Evolutionary conservation across 2,113 vertebrate species (phyloP), one percentile per base, ranked within the genome.

Genomic region (Oreocharis arfaki): DNA sequence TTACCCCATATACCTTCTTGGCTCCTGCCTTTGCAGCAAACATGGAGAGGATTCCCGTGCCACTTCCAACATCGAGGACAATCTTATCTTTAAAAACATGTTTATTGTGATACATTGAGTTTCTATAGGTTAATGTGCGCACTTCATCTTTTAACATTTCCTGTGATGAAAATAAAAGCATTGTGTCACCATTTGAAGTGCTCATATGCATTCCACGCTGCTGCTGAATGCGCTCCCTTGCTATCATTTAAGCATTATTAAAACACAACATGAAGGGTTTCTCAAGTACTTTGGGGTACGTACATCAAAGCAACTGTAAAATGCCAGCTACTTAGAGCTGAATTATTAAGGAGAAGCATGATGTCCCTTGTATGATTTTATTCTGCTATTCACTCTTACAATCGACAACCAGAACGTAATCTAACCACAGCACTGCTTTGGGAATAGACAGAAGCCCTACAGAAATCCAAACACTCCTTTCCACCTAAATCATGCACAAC

Each of bases 101-200:
- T 90, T 99, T 99, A 97, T 99, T 99, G 98, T 99, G 99, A 97
- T 99, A 99, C 98, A 99, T 99, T 97, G 99, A 98, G 96, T 99
- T 99, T 91, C 99, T 98, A 97, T 99, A 99, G 27, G 99, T 99
- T 92, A 99, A 98, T 0, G 99, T 99, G 92, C 99, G 98, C 65
- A 99, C 99, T 94, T 99, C 99, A 35, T 99, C 99, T 97, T 99
- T 99, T 93, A 99, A 97, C 99, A 99, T 99, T 97, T 99, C 99
- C 99, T 99, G 97, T 56, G 37, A 64, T 39, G 64, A 76, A 81
- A 80, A 71, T 69, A 73, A 68, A 79, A 71, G 41, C 65, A 61
- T 35, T 60, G 32, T 33, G 33, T 84, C 56, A 89, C 60, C 67
- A 65, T 49, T 55, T 64, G 71, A 91, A 90, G 24, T 37, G 26